Conservation (phyloP, 2,113 vertebrate species). For the Camelus dromedarius region DNA sequence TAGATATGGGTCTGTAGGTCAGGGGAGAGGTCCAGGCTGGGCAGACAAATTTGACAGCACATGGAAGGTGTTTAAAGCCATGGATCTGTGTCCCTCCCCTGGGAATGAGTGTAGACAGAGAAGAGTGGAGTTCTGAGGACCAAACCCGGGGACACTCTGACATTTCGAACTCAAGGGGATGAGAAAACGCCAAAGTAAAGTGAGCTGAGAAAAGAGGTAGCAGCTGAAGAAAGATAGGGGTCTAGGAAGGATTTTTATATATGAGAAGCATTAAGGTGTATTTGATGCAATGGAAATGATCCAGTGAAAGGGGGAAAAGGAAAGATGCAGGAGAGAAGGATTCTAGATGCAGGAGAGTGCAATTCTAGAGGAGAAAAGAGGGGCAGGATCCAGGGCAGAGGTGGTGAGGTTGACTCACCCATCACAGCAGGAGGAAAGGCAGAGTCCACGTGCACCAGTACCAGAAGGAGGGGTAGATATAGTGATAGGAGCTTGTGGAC, state of each 20-base stretch:
- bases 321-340: background rate
- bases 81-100: background rate
- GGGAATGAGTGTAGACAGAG: background rate
- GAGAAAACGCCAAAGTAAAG: background rate
- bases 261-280: background rate
- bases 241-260: background rate
- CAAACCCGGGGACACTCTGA: background rate
- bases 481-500: background rate
- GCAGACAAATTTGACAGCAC: background rate
- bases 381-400: background rate
- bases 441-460: background rate
- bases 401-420: background rate
- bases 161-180: constrained; percentile 27
- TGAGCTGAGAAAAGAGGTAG: background rate
- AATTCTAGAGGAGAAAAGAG: background rate
- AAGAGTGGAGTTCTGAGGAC: background rate
- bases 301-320: background rate
- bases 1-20: background rate
- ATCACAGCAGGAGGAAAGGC: background rate
- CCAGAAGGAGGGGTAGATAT: background rate
- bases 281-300: background rate
- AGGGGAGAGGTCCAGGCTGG: background rate
- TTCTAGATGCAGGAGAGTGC: background rate
- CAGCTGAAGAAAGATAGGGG: background rate
- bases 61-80: constrained; percentile 17